Percentiles rank a stretch among this genome's conserved stretches.
These are phyloP conservation scores for Nyctalus aviator DNA, from an alignment of 2,797 vertebrate species.

Conservation along the genomic window DNA sequence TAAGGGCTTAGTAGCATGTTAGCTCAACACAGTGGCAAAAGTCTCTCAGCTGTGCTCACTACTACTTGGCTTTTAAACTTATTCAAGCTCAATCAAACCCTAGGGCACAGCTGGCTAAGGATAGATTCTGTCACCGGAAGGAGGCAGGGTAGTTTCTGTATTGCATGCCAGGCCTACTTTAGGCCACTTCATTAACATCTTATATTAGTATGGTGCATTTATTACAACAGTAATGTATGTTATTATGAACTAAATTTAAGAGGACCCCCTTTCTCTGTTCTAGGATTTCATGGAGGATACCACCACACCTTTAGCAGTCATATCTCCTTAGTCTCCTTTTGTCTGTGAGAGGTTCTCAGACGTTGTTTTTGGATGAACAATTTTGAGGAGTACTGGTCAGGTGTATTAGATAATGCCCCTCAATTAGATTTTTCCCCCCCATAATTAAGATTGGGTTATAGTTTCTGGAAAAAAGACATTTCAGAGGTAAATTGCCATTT, in stretches of 20 bases:
- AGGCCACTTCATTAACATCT: conserved; percentile 40
- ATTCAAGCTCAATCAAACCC: conserved; percentile 35
- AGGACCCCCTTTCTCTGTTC: background rate
- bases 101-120: background rate
- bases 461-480: too few species aligned
- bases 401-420: too few species aligned
- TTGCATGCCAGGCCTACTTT: conserved; percentile 36
- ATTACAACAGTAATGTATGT: background rate
- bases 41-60: conserved; percentile 27
- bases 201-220: background rate
- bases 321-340: too few species aligned
- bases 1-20: conserved; percentile 18
- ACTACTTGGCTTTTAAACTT: conserved; percentile 36
- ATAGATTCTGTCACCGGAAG: conserved; percentile 27
- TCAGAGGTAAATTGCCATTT: too few species aligned
- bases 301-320: too few species aligned
- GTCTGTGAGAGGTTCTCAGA: background rate
- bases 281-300: background rate
- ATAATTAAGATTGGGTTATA: too few species aligned
- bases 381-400: too few species aligned
- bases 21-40: conserved; percentile 24
- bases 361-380: too few species aligned
- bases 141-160: background rate
- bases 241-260: conserved; percentile 30
- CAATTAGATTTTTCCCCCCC: too few species aligned